phyloP scores from a whole-genome alignment of 2,888 invertebrate species.

The Agriopis aurantiaria region DNA sequence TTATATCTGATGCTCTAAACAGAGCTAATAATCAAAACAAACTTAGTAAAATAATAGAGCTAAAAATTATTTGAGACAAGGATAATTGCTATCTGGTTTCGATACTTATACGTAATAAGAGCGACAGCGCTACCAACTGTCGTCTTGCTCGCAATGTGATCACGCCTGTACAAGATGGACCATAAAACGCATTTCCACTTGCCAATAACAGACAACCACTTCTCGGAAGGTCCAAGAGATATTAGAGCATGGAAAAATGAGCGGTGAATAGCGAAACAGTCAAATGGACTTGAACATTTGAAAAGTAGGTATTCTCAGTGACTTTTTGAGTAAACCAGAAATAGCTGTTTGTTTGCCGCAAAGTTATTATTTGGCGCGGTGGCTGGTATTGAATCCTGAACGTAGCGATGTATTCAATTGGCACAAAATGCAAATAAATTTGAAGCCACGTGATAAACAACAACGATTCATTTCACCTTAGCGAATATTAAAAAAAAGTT shows the following conservation, averaged over 20 bases:
- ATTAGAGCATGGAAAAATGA: neutral
- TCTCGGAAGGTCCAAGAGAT: conserved; percentile 1
- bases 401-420: too few species aligned
- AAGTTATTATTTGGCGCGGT: too few species aligned
- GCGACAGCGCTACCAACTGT: conserved; percentile 54
- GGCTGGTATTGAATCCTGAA: too few species aligned
- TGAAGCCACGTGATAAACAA: too few species aligned
- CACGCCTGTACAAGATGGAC: conserved; percentile 55
- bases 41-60: too few species aligned
- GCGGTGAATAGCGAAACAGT: neutral
- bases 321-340: neutral
- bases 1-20: too few species aligned
- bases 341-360: neutral
- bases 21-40: too few species aligned
- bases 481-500: too few species aligned
- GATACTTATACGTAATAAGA: conserved; percentile 10
- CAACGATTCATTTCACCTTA: too few species aligned
- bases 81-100: conserved; percentile 3
- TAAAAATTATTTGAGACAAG: neutral
- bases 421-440: too few species aligned
- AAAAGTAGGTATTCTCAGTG: neutral
- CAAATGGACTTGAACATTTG: neutral
- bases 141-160: conserved; percentile 54
- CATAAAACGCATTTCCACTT: conserved; percentile 47
- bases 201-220: conserved; percentile 28